phyloP scores from a whole-genome alignment of 1,140 invertebrate genomes.

The Drosophila ogumai region DNA sequence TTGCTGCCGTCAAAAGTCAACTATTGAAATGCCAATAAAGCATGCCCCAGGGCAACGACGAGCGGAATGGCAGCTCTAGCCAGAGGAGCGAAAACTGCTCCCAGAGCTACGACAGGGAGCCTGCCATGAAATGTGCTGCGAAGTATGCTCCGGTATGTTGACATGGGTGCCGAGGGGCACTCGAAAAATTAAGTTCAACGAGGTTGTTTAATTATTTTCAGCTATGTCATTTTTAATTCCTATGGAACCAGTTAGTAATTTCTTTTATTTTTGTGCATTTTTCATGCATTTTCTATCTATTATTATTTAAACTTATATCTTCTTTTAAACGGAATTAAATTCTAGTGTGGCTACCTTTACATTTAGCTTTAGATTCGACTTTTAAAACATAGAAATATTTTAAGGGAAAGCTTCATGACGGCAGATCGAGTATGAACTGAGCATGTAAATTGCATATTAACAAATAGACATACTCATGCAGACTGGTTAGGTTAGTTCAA shows the following conservation, averaged over 20 bases:
- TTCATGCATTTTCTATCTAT: neutral
- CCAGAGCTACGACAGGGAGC: slow-evolving; percentile 20
- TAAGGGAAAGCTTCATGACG: too few relatives aligned
- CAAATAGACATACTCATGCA: too few relatives aligned
- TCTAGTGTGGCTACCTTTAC: too few relatives aligned
- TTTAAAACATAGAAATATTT: too few relatives aligned
- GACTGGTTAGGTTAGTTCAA: too few relatives aligned
- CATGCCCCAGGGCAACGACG: slow-evolving; percentile 46
- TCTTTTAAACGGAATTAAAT: neutral
- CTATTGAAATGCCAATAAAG: slow-evolving; percentile 81
- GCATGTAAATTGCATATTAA: too few relatives aligned
- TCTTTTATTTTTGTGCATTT: neutral
- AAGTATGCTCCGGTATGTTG: slow-evolving; percentile 60
- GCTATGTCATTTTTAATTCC: neutral
- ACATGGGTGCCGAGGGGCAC: slow-evolving; percentile 16
- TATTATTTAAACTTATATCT: neutral
- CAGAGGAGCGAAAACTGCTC: slow-evolving; percentile 14
- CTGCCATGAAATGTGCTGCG: slow-evolving; percentile 52
- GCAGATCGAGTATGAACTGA: too few relatives aligned
- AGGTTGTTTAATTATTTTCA: neutral
- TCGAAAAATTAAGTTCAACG: neutral
- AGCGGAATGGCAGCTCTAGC: neutral
- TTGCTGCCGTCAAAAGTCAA: slow-evolving; percentile 60
- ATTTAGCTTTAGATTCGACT: too few relatives aligned
- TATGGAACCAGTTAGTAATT: neutral